Evolutionary conservation across 2,797 vertebrate species (phyloP), one percentile per base, ranked within the genome.

Genomic region (Sebastes oblongus): DNA sequence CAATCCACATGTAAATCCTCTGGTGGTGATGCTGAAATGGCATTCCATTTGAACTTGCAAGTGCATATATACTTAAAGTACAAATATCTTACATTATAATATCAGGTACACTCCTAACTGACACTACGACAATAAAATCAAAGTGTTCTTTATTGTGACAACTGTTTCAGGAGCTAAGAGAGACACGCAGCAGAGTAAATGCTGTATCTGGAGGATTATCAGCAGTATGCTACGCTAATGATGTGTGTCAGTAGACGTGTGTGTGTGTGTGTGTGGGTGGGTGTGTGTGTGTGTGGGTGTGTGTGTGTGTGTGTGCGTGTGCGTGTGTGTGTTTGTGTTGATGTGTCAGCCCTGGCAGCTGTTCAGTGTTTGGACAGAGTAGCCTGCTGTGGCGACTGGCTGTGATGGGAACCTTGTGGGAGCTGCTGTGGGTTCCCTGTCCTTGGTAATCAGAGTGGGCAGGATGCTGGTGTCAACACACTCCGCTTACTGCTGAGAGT

Each of bases 401-500:
- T 85, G 36, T 91, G 79, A 46, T 83, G 71, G 34, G 6, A 78
- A 72, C 34, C 81, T 58, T 14, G 72, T 80, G 78, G 81, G 71
- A 58, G 2, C 36, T 74, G 75, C 34, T 70, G 42, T 62, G 77
- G 78, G 66, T 70, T 81, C 82, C 72, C 71, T 66, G 71, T 83
- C 75, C 78, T 71, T 50, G 62, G 66, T 85, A 75, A 86, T 91
- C 86, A 86, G 70, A 83, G 32, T 6, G 66, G 76, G 72, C 77
- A 74, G 80, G 70, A 84, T 54, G 54, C 59, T 68, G 62, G 18
- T 32, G 13, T 50, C 79, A 29, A 72, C 22, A 58, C 61, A 62
- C 55, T 69, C 9, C 13, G 20, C 20, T 61, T 39, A 60, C 14
- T 62, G 25, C 62, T 73, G 64, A 20, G 54, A 12, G 25, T 3